Base-by-base conservation (phyloP, 2,888 invertebrate species). In the Ormyrus thymus region DNA sequence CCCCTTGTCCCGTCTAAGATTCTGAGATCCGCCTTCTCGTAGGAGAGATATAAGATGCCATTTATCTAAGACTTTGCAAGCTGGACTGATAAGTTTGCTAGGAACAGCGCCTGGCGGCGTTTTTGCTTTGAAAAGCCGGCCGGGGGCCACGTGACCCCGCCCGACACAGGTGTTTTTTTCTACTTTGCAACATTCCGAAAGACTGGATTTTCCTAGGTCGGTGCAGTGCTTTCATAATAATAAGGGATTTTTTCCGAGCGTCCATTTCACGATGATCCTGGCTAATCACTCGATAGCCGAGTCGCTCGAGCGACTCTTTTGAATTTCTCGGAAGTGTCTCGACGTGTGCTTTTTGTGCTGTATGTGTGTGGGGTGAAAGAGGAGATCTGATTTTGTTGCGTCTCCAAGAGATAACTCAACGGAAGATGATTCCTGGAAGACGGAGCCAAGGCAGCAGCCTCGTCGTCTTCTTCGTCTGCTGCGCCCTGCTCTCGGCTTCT, bases 341-440 rank as follows among this genome's bases (percentile, higher is more conserved):
- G 29, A 29, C 50, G 8, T 29, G 29, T 62, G 72, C 48, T 15
- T 29, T 58, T 69, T 7, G 51, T 64, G 79, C 29, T 62, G 79
- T 58, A 51, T 66, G 79, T 73, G 76, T 11, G 64, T 55, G 68
- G 68, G 53, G 51, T 64, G 62, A 10, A 13, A 45, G 10, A 43
- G 50, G 61, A 56, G 59, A 6, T 59, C 73, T 48, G 46, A 53
- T 46, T 51, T 59, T 43, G 9, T 51, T 79, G 59, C 11, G n/a
- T 58, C 64, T 10, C 61, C 11, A 29, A 43, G 61, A 29, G 55
- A 55, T 64, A 48, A 7, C 68, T 29, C n/a, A 11, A 58, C 13
- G 45, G 70, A 76, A 56, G 71, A 81, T 77, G 79, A 53, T 74
- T 73, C 66, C 71, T 9, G 65, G 81, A 71, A 71, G 55, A 45